Percentiles rank a stretch among this genome's conserved stretches.
Conservation (phyloP, 2,888 invertebrate species). For the Phragmatobia fuliginosa region DNA sequence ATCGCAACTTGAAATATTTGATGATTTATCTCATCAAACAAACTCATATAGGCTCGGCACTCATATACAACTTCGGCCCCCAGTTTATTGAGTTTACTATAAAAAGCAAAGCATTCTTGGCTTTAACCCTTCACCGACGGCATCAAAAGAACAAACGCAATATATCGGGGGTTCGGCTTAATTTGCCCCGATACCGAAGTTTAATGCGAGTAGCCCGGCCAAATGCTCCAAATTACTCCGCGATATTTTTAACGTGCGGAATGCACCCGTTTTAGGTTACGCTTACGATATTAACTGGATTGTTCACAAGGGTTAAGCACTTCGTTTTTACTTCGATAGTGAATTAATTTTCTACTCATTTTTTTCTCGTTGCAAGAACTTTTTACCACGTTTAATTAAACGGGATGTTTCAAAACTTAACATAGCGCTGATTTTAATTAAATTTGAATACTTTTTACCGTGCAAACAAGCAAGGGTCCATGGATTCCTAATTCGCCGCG, state of each 20-base stretch:
- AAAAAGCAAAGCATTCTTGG: slow-evolving; percentile 87
- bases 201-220: slow-evolving; percentile 79
- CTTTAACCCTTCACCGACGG: slow-evolving; percentile 84
- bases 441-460: slow-evolving; percentile 53
- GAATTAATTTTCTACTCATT: slow-evolving; percentile 33
- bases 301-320: slow-evolving; percentile 66
- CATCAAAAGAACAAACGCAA: slow-evolving; percentile 87
- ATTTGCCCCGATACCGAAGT: slow-evolving; percentile 82
- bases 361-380: slow-evolving; percentile 19
- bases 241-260: slow-evolving; percentile 85
- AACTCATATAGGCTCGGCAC: slow-evolving; percentile 17
- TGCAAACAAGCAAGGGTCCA: slow-evolving; percentile 62
- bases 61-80: slow-evolving; percentile 48
- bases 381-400: slow-evolving; percentile 36
- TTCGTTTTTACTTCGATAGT: slow-evolving; percentile 57
- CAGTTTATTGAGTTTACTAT: slow-evolving; percentile 78
- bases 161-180: slow-evolving; percentile 84
- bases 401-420: slow-evolving; percentile 46
- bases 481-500: slow-evolving; percentile 71
- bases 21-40: slow-evolving; percentile 21
- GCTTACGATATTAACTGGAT: slow-evolving; percentile 78
- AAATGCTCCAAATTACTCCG: slow-evolving; percentile 84
- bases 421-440: slow-evolving; percentile 51
- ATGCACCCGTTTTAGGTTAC: slow-evolving; percentile 82
- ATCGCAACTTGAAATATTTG: slow-evolving; percentile 8